phyloP scores from a whole-genome alignment of 2,797 vertebrate species.

The Pipistrellus pipistrellus region DNA sequence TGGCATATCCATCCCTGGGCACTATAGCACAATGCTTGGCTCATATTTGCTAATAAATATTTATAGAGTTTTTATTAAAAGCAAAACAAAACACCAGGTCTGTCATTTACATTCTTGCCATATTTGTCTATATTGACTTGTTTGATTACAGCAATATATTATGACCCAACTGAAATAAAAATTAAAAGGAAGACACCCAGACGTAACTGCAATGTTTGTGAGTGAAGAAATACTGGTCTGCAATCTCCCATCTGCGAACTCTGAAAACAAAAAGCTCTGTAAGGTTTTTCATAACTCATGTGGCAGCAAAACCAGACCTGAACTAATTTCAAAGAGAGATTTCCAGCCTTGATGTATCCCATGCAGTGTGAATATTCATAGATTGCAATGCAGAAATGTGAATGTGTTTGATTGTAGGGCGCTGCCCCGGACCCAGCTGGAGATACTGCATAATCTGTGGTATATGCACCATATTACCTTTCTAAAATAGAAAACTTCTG shows the following conservation, averaged over 20 bases:
- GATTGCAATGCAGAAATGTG: slow-evolving; percentile 66
- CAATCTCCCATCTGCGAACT: slow-evolving; percentile 59
- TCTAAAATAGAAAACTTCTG: slow-evolving; percentile 64
- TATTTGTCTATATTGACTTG: background rate
- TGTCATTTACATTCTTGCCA: background rate
- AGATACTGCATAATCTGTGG: slow-evolving; percentile 51
- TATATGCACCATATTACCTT: slow-evolving; percentile 64
- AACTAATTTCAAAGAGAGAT: slow-evolving; percentile 77
- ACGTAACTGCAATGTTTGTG: slow-evolving; percentile 32
- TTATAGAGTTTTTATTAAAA: slow-evolving; percentile 15
- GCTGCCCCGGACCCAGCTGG: slow-evolving; percentile 72
- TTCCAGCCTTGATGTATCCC: slow-evolving; percentile 73
- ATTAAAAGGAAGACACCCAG: slow-evolving; percentile 60
- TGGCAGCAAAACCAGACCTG: slow-evolving; percentile 74
- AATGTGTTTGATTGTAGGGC: slow-evolving; percentile 73
- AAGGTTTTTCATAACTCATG: slow-evolving; percentile 70
- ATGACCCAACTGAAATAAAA: slow-evolving; percentile 51
- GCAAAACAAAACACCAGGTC: background rate
- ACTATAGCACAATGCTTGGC: slow-evolving; percentile 1
- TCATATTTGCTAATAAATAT: background rate
- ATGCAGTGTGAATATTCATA: slow-evolving; percentile 77
- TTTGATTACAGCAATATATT: slow-evolving; percentile 56
- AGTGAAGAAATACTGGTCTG: slow-evolving; percentile 46
- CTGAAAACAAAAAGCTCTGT: slow-evolving; percentile 69
- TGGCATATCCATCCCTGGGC: background rate